Percentiles rank a stretch among this genome's conserved stretches.
phyloP scores from a whole-genome alignment of 2,797 vertebrate species.

The Squalus acanthias region DNA sequence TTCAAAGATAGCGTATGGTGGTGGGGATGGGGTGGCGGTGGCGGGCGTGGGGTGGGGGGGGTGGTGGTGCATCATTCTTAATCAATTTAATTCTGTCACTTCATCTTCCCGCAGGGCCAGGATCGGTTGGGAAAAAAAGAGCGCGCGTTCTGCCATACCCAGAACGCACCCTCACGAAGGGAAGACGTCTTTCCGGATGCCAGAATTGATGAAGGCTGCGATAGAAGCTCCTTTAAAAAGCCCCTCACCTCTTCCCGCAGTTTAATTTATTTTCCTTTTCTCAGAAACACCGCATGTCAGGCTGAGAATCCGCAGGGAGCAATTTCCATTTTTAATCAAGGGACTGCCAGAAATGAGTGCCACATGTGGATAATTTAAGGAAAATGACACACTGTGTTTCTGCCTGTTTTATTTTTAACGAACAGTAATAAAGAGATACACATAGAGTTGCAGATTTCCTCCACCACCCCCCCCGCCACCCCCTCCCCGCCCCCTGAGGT shows the following conservation, averaged over 20 bases:
- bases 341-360: not conserved
- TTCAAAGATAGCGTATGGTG: no score
- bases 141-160: not conserved
- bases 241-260: not conserved
- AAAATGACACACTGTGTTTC: not conserved
- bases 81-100: not conserved
- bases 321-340: constrained; percentile 20
- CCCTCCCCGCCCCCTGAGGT: no score
- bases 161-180: not conserved
- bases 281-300: not conserved
- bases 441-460: not conserved
- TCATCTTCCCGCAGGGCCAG: not conserved
- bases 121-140: not conserved
- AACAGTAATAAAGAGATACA: not conserved
- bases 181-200: not conserved
- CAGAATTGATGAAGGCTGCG: not conserved
- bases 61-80: no score
- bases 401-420: not conserved
- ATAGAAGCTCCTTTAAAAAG: not conserved
- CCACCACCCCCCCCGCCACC: not conserved
- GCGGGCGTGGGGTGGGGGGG: no score
- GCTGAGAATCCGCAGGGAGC: not conserved
- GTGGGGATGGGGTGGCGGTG: no score
- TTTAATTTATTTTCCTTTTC: not conserved
- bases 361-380: not conserved